Conservation (phyloP, 2,888 invertebrate species). For the Eurytoma californica region DNA sequence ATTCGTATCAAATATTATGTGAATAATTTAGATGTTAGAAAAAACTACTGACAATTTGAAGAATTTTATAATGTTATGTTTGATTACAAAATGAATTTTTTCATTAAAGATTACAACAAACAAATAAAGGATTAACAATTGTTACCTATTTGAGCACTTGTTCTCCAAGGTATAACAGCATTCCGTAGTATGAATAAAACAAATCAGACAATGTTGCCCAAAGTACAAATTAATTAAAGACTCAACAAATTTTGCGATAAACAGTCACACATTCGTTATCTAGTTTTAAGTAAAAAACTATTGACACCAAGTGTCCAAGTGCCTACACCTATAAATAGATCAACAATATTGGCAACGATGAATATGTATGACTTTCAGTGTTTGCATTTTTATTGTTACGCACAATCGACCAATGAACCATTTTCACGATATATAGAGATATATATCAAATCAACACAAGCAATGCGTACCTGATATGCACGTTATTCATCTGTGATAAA, state of each 20-base stretch:
- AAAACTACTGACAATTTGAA: too few species aligned
- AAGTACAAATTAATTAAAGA: conserved; percentile 9
- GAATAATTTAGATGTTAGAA: too few species aligned
- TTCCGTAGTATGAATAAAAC: neutral
- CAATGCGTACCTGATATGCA: conserved; percentile 32
- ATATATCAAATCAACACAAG: conserved; percentile 21
- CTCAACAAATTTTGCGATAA: conserved; percentile 19
- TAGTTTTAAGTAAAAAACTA: conserved; percentile 39
- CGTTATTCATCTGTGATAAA: conserved; percentile 34
- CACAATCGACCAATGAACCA: conserved; percentile 40
- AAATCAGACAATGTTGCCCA: conserved; percentile 8
- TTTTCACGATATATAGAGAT: conserved; percentile 39
- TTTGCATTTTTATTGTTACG: conserved; percentile 49
- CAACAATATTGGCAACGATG: conserved; percentile 34
- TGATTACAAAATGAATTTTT: too few species aligned
- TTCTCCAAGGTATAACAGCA: conserved; percentile 20
- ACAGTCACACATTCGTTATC: conserved; percentile 9
- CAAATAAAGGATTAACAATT: neutral
- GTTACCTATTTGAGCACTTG: neutral
- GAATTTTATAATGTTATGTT: too few species aligned
- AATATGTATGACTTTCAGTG: conserved; percentile 48
- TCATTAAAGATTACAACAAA: too few species aligned
- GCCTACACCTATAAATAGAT: conserved; percentile 17
- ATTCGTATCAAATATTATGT: too few species aligned
- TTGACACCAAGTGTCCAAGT: conserved; percentile 33